Evolutionary conservation across 2,113 vertebrate species (phyloP).

Genomic region (Glaucomys volans): DNA sequence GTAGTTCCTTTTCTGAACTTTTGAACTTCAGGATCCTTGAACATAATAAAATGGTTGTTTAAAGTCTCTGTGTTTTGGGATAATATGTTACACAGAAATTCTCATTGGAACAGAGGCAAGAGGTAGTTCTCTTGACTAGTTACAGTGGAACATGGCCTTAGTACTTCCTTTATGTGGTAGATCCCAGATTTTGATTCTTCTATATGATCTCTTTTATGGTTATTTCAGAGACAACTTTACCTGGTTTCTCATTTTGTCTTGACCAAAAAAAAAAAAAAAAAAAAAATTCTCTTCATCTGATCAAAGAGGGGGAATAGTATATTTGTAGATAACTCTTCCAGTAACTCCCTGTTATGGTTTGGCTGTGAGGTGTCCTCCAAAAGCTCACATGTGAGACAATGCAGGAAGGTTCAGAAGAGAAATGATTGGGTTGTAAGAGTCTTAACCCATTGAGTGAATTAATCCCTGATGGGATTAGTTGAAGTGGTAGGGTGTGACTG

Average conservation of each 20-base stretch:
- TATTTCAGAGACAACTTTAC: not conserved
- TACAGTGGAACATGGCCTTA: not conserved
- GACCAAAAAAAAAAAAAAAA: not conserved
- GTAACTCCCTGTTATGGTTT: too few relatives aligned
- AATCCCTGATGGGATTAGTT: too few relatives aligned
- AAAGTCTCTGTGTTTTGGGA: not conserved
- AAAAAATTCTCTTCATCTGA: not conserved
- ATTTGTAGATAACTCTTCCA: not conserved
- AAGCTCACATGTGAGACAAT: too few relatives aligned
- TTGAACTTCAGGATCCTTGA: not conserved
- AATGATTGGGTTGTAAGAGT: too few relatives aligned
- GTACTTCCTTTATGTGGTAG: not conserved
- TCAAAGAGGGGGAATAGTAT: not conserved
- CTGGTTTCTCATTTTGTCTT: not conserved
- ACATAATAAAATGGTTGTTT: not conserved
- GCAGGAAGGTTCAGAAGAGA: too few relatives aligned
- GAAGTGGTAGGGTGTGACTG: too few relatives aligned
- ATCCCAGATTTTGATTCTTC: not conserved
- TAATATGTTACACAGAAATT: not conserved
- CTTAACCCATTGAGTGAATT: too few relatives aligned
- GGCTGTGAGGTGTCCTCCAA: too few relatives aligned
- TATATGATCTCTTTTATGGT: not conserved
- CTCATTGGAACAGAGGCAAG: not conserved
- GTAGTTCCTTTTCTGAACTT: not conserved
- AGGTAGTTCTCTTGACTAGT: not conserved